phyloP scores from a whole-genome alignment of 2,888 invertebrate genomes.

The Osmoderma eremita region DNA sequence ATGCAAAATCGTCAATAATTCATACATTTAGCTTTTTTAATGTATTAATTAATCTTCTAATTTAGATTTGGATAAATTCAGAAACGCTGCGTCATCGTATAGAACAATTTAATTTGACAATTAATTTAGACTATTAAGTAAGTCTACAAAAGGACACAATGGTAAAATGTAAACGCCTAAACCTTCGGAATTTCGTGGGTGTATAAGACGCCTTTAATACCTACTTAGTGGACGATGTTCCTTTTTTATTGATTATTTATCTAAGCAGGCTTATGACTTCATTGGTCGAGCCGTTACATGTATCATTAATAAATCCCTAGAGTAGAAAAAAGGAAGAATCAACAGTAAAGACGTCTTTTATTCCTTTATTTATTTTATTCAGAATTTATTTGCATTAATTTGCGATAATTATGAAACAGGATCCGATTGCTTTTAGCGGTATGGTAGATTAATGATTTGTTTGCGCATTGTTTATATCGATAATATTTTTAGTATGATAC shows the following conservation, averaged over 20 bases:
- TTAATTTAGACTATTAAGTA: too few species aligned
- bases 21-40: background rate
- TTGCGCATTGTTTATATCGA: too few species aligned
- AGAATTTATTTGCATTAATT: background rate
- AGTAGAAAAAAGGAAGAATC: background rate
- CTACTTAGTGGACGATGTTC: constrained; percentile 24
- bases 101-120: constrained; percentile 4
- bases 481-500: too few species aligned
- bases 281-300: constrained; percentile 24
- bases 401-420: background rate
- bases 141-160: constrained; percentile 4
- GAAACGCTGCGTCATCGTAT: too few species aligned
- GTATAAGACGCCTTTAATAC: constrained; percentile 11
- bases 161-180: constrained; percentile 19
- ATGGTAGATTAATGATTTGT: background rate
- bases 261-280: constrained; percentile 25
- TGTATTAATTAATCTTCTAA: too few species aligned
- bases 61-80: too few species aligned
- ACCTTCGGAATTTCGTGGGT: constrained; percentile 28
- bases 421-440: background rate
- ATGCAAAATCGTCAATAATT: constrained; percentile 19
- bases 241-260: constrained; percentile 21
- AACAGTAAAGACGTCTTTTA: constrained; percentile 6
- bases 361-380: background rate
- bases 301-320: constrained; percentile 24